These are phyloP conservation scores for Indicator maculatus DNA, from an alignment of 2,113 vertebrate species.

Conservation along the genomic window DNA sequence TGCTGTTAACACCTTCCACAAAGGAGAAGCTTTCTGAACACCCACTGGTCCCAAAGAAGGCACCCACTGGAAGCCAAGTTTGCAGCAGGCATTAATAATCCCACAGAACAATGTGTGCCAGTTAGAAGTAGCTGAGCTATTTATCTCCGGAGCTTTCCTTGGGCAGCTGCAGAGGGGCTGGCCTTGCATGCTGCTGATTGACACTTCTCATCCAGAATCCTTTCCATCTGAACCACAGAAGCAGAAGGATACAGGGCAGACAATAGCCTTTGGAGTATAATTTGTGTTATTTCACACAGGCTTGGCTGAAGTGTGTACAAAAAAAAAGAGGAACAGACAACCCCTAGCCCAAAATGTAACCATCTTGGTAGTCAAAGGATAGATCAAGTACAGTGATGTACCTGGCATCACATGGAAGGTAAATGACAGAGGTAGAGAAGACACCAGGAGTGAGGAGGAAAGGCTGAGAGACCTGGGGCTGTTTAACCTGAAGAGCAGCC, in stretches of 20 bases:
- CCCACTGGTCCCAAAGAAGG: conserved; percentile 58
- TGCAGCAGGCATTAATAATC: conserved; percentile 64
- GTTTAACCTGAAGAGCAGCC: too few relatives aligned
- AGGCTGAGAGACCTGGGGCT: too few relatives aligned
- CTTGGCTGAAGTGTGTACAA: background rate
- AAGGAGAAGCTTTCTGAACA: conserved; percentile 49
- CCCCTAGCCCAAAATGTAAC: background rate
- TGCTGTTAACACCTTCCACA: conserved; percentile 56
- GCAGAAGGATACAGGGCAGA: background rate
- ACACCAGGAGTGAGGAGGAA: background rate
- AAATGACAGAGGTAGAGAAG: background rate
- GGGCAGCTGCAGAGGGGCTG: conserved; percentile 13
- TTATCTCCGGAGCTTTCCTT: conserved; percentile 43
- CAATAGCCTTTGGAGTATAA: background rate
- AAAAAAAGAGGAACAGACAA: background rate
- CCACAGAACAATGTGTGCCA: conserved; percentile 56
- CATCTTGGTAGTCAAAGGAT: background rate
- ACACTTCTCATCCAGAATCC: background rate
- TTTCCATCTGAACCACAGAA: background rate
- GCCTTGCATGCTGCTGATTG: background rate
- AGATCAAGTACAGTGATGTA: background rate
- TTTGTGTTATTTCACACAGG: background rate
- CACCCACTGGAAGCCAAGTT: conserved; percentile 60
- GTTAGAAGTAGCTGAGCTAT: conserved; percentile 59
- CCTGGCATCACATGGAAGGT: background rate